A percentile compares a stretch with the other conserved stretches of the same genome.
phyloP scores from a whole-genome alignment of 2,797 vertebrate genomes.

The Natrix natrix region DNA sequence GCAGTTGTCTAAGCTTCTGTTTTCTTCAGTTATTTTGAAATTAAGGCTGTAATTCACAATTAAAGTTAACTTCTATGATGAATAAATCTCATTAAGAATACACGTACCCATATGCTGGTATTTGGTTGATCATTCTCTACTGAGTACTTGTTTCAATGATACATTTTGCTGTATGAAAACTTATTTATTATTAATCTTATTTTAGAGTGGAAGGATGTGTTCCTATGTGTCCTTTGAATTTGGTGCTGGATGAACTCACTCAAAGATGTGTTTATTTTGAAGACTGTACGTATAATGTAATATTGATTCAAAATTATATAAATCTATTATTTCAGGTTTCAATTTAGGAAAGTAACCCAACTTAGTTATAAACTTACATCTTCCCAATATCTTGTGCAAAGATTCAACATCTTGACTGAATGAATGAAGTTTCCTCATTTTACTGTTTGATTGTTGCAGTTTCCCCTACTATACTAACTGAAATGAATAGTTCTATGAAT shows the following conservation, averaged over 20 bases:
- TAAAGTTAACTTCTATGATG: background rate
- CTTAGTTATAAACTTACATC: background rate
- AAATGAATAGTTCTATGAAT: background rate
- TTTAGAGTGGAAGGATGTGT: slow-evolving; percentile 92
- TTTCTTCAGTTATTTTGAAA: background rate
- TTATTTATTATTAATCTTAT: slow-evolving; percentile 40
- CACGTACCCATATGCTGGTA: background rate
- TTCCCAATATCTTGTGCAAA: background rate
- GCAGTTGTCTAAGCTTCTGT: background rate
- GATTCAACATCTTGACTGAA: background rate
- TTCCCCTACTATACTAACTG: background rate
- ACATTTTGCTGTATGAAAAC: background rate
- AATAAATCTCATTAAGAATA: background rate
- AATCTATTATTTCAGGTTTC: background rate
- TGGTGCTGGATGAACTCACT: slow-evolving; percentile 93
- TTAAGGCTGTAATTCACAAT: background rate
- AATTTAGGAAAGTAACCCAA: background rate
- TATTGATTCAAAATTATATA: background rate
- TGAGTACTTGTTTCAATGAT: background rate
- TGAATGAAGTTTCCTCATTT: background rate
- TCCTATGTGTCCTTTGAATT: slow-evolving; percentile 83
- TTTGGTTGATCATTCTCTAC: background rate
- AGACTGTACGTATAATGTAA: slow-evolving; percentile 83
- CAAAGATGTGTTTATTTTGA: slow-evolving; percentile 86
- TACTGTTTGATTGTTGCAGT: background rate